phyloP scores from a whole-genome alignment of 2,888 invertebrate genomes.

The Heliconius sara region DNA sequence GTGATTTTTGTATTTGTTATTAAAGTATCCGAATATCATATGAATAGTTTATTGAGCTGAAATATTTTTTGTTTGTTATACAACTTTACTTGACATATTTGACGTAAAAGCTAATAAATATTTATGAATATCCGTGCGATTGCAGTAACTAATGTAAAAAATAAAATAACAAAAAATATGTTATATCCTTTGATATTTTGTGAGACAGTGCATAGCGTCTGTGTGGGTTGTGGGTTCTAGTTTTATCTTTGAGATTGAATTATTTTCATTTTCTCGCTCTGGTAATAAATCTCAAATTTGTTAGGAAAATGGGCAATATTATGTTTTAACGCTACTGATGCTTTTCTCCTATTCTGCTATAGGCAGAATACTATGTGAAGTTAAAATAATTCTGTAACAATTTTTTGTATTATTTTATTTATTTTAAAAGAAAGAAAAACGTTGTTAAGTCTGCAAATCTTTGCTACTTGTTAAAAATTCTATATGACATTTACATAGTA shows the following conservation, averaged over 20 bases:
- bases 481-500: constrained; percentile 4
- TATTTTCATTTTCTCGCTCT: too few species aligned
- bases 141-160: constrained; percentile 1
- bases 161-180: not conserved
- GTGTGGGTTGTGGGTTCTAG: not conserved
- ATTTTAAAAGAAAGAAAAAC: too few species aligned
- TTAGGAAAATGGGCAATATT: too few species aligned
- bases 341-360: too few species aligned
- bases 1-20: constrained; percentile 18
- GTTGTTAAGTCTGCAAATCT: not conserved
- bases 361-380: not conserved
- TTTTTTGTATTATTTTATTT: too few species aligned
- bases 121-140: not conserved
- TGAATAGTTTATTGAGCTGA: constrained; percentile 21
- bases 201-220: not conserved
- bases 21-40: not conserved
- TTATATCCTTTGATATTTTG: not conserved
- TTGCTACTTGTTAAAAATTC: not conserved
- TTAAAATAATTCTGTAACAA: not conserved
- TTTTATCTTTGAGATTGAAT: too few species aligned
- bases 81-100: constrained; percentile 5
- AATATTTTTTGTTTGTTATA: constrained; percentile 22
- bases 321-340: not conserved
- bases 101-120: not conserved
- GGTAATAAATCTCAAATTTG: too few species aligned